Evolutionary conservation across 2,888 invertebrate genomes (phyloP).

Genomic region (Metacarcinus magister): DNA sequence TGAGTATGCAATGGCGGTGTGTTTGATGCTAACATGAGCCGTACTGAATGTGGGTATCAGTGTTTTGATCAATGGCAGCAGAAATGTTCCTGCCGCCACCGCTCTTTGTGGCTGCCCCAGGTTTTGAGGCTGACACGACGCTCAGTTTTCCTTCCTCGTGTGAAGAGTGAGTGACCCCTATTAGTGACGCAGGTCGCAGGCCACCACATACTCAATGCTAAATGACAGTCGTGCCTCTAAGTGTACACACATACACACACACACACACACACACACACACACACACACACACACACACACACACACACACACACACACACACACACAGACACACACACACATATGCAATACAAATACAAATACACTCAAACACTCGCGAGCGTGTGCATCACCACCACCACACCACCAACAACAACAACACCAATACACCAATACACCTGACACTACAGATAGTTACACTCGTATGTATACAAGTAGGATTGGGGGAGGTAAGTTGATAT

Average conservation of each 20-base stretch:
- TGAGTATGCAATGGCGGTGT: conserved; percentile 31
- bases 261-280: not conserved
- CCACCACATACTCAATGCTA: not conserved
- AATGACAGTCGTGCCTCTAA: not conserved
- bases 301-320: not conserved
- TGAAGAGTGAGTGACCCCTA: not conserved
- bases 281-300: not conserved
- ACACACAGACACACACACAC: not conserved
- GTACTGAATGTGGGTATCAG: not conserved
- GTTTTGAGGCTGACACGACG: not conserved
- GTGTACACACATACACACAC: not conserved
- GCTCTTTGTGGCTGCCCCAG: not conserved
- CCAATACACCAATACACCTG: not conserved
- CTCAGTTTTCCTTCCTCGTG: conserved; percentile 8
- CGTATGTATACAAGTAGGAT: not conserved
- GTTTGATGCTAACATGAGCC: not conserved
- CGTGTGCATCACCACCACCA: not conserved
- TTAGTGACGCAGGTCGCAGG: not conserved
- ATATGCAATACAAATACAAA: not conserved
- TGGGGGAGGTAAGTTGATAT: not conserved
- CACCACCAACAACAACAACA: not conserved
- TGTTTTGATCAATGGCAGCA: not conserved
- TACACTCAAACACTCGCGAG: too few relatives aligned
- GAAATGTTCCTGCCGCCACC: not conserved
- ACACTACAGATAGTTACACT: not conserved